phyloP scores from a whole-genome alignment of 2,113 vertebrate species.

The Abramis brama region DNA sequence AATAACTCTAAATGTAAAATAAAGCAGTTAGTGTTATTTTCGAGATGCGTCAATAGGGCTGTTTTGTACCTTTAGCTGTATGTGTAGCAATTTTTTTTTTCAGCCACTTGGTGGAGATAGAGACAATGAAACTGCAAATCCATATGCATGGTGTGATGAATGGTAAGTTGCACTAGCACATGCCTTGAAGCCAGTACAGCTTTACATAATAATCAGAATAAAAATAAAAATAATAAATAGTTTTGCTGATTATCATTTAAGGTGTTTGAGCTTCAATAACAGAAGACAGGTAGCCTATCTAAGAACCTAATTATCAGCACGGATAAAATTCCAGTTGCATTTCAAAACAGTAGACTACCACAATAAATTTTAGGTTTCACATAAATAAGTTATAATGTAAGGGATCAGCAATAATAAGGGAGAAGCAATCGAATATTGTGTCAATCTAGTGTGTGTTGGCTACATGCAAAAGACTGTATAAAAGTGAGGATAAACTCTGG shows the following conservation, averaged over 20 bases:
- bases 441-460: not conserved
- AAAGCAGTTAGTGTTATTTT: too few relatives aligned
- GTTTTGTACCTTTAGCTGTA: not conserved
- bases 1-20: too few relatives aligned
- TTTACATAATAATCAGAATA: not conserved
- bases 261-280: not conserved
- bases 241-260: not conserved
- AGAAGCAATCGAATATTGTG: not conserved
- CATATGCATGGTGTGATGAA: not conserved
- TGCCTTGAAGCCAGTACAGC: not conserved
- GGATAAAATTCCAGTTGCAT: not conserved
- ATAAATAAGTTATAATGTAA: not conserved
- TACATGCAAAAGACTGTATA: not conserved
- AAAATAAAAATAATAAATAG: not conserved
- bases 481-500: not conserved
- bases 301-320: not conserved
- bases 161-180: not conserved
- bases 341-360: not conserved
- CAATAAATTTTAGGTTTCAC: not conserved
- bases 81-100: not conserved
- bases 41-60: too few relatives aligned
- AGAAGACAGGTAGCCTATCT: not conserved
- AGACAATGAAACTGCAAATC: not conserved
- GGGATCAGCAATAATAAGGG: not conserved
- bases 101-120: slow-evolving; percentile 23